Evolutionary conservation across 2,113 vertebrate species (phyloP).

Genomic region (Brachyistius frenatus): DNA sequence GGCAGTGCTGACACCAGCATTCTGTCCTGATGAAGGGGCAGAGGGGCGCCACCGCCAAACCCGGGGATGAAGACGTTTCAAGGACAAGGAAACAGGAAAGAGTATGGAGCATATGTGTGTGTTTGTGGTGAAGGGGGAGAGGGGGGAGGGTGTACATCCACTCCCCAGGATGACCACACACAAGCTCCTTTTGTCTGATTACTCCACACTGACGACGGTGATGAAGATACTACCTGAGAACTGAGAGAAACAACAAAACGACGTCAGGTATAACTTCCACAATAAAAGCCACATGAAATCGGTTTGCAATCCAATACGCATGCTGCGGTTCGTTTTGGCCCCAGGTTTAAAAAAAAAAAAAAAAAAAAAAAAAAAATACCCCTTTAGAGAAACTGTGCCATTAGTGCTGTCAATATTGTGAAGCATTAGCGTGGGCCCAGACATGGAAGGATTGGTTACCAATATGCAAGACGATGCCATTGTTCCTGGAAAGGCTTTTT

Average conservation of each 20-base stretch:
- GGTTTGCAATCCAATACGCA: conserved; percentile 14
- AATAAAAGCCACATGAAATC: conserved; percentile 48
- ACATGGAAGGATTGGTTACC: conserved; percentile 68
- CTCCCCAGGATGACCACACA: conserved; percentile 31
- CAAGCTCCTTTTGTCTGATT: conserved; percentile 26
- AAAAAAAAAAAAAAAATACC: not conserved
- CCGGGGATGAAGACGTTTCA: conserved; percentile 84
- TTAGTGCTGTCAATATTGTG: conserved; percentile 71
- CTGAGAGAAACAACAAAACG: conserved; percentile 23
- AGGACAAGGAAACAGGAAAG: conserved; percentile 72
- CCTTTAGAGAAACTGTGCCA: conserved; percentile 38
- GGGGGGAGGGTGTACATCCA: not conserved
- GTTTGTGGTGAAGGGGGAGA: not conserved
- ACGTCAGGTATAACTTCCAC: conserved; percentile 6
- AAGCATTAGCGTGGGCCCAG: conserved; percentile 55
- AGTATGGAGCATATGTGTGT: not conserved
- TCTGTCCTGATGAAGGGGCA: conserved; percentile 80
- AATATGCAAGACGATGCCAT: conserved; percentile 60
- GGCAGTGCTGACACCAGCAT: conserved; percentile 81
- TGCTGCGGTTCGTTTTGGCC: conserved; percentile 8
- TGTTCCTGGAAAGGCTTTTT: conserved; percentile 68
- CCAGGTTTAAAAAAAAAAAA: conserved; percentile 12
- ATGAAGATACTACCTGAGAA: not conserved
- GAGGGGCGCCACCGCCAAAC: conserved; percentile 56
- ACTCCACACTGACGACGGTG: conserved; percentile 30